Conservation (phyloP, 2,888 invertebrate species). For the Subacronicta megacephala region DNA sequence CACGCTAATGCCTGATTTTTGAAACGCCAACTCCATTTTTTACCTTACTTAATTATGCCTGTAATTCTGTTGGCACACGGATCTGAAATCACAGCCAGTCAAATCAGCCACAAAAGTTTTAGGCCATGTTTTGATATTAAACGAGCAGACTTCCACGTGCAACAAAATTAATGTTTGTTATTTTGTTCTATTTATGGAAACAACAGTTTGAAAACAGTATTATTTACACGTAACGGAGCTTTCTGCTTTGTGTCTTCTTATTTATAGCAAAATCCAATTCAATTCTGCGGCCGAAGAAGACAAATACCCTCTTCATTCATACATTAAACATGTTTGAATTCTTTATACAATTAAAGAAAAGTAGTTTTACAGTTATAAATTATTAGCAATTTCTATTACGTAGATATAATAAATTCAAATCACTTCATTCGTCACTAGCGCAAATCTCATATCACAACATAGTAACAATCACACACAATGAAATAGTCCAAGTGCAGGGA, state of each 20-base stretch:
- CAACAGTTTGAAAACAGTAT: conserved; percentile 49
- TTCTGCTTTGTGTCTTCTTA: conserved; percentile 57
- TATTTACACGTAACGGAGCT: conserved; percentile 52
- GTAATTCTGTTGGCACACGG: conserved; percentile 33
- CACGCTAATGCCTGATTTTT: conserved; percentile 65
- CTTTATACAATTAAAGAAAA: neutral
- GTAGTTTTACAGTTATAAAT: neutral
- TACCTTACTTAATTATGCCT: conserved; percentile 45
- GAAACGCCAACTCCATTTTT: conserved; percentile 51
- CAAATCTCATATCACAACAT: conserved; percentile 34
- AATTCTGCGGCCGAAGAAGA: conserved; percentile 30
- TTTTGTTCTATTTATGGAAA: conserved; percentile 52
- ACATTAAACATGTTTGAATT: conserved; percentile 9
- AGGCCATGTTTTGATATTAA: conserved; percentile 50
- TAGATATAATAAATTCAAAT: conserved; percentile 3
- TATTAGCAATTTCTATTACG: neutral
- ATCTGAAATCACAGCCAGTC: conserved; percentile 32
- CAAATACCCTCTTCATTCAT: conserved; percentile 22
- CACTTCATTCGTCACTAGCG: conserved; percentile 12
- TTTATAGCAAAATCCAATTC: conserved; percentile 47
- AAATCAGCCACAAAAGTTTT: conserved; percentile 32
- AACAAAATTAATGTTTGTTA: conserved; percentile 50
- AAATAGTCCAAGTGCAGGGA: conserved; percentile 80
- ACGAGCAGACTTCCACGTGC: conserved; percentile 42
- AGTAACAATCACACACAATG: conserved; percentile 44